Percentiles rank a stretch among this genome's conserved stretches.
Evolutionary conservation across 2,888 invertebrate species (phyloP).

Genomic region (Balanococcus diminutus): DNA sequence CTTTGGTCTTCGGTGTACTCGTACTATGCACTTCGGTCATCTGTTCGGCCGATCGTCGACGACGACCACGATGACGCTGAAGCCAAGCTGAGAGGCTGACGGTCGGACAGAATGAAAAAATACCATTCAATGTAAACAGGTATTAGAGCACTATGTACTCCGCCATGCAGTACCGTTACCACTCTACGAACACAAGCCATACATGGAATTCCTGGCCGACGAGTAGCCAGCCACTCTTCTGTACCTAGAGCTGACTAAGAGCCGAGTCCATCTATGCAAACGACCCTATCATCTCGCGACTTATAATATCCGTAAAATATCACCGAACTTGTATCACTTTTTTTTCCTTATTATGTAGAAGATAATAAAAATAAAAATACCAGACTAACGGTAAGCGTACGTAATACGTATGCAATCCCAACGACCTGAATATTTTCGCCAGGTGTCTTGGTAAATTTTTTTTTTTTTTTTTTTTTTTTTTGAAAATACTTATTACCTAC

Average conservation of each 20-base stretch:
- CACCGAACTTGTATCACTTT: constrained; percentile 13
- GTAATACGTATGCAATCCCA: background rate
- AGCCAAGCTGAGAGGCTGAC: too few relatives aligned
- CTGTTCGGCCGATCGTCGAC: background rate
- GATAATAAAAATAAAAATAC: constrained; percentile 17
- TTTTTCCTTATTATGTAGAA: background rate
- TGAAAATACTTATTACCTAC: background rate
- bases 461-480: background rate
- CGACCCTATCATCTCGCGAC: constrained; percentile 36
- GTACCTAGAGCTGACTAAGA: background rate
- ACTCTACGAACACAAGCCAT: constrained; percentile 29
- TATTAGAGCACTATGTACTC: constrained; percentile 40
- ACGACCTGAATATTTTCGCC: constrained; percentile 5
- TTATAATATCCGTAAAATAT: constrained; percentile 43
- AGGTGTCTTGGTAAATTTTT: background rate
- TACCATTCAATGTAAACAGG: constrained; percentile 46
- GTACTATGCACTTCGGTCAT: background rate
- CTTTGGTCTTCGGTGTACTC: background rate
- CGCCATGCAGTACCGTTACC: constrained; percentile 44
- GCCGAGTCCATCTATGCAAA: constrained; percentile 39
- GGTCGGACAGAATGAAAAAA: background rate
- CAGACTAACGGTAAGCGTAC: background rate
- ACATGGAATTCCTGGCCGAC: constrained; percentile 41
- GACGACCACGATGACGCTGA: background rate
- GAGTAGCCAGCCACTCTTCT: background rate